phyloP scores from a whole-genome alignment of 2,113 vertebrate species.

The Nothoprocta perdicaria region DNA sequence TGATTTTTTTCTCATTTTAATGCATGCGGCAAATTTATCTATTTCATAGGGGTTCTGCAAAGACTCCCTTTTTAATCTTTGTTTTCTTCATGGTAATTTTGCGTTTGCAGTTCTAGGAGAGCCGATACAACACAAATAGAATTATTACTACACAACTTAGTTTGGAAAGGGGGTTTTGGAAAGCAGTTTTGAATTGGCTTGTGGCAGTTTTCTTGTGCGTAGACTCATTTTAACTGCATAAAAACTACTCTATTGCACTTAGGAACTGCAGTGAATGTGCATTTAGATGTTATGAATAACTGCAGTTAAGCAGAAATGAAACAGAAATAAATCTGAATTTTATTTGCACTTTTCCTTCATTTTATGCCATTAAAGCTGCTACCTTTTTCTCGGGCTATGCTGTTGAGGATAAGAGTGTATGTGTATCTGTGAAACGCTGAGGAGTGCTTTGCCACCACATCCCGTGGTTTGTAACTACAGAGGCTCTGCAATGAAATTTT shows the following conservation, averaged over 20 bases:
- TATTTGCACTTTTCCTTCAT: conserved; percentile 72
- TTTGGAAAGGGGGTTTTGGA: conserved; percentile 44
- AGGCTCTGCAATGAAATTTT: conserved; percentile 50
- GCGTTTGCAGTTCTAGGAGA: conserved; percentile 47
- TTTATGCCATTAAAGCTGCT: conserved; percentile 66
- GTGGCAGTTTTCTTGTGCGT: conserved; percentile 73
- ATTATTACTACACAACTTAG: conserved; percentile 47
- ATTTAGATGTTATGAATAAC: conserved; percentile 79
- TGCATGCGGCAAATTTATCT: conserved; percentile 49
- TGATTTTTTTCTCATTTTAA: conserved; percentile 44
- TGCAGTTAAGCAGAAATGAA: conserved; percentile 74
- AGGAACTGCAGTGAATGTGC: conserved; percentile 67
- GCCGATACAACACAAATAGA: conserved; percentile 62
- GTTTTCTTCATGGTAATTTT: conserved; percentile 55
- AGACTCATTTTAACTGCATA: conserved; percentile 77
- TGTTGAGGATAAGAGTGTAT: not conserved
- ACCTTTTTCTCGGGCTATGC: conserved; percentile 16
- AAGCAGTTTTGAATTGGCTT: conserved; percentile 68
- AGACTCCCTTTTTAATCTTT: not conserved
- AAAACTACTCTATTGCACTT: conserved; percentile 72
- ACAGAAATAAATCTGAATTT: conserved; percentile 79
- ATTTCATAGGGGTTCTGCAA: conserved; percentile 20
- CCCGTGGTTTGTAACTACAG: conserved; percentile 48
- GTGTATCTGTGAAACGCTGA: conserved; percentile 47
- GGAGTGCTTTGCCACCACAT: conserved; percentile 37